These are phyloP conservation scores for Trematomus bernacchii DNA, from an alignment of 2,797 vertebrate species.

Conservation along the genomic window DNA sequence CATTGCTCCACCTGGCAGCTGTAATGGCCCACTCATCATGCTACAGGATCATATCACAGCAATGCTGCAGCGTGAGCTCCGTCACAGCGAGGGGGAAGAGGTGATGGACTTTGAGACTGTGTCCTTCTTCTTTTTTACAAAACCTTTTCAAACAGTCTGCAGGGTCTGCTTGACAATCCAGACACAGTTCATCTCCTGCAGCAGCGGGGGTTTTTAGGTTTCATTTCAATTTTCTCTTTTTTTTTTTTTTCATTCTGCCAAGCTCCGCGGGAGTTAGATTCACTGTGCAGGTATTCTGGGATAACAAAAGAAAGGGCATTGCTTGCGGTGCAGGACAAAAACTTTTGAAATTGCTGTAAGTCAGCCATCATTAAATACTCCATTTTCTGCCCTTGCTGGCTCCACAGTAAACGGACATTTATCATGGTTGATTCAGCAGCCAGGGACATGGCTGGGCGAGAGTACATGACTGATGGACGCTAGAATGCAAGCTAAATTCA, in stretches of 20 bases:
- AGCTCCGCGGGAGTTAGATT: slow-evolving; percentile 55
- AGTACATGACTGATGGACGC: slow-evolving; percentile 3
- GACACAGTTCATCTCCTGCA: slow-evolving; percentile 69
- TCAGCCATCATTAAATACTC: slow-evolving; percentile 46
- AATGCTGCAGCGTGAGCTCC: slow-evolving; percentile 28
- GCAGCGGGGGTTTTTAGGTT: slow-evolving; percentile 60
- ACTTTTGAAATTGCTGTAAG: slow-evolving; percentile 39
- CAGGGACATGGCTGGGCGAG: slow-evolving; percentile 15
- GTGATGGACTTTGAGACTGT: slow-evolving; percentile 24
- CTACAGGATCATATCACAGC: slow-evolving; percentile 36
- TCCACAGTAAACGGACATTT: slow-evolving; percentile 44
- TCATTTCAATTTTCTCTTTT: slow-evolving; percentile 70
- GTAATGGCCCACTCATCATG: slow-evolving; percentile 30
- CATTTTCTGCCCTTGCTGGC: slow-evolving; percentile 46
- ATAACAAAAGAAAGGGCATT: slow-evolving; percentile 43
- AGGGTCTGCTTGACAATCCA: slow-evolving; percentile 57
- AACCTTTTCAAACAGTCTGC: slow-evolving; percentile 63
- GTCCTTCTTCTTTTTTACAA: slow-evolving; percentile 48
- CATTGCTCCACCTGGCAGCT: slow-evolving; percentile 13
- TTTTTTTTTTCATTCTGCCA: slow-evolving; percentile 25
- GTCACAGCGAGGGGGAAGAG: slow-evolving; percentile 4
- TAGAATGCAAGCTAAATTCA: slow-evolving; percentile 39
- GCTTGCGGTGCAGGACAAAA: slow-evolving; percentile 41
- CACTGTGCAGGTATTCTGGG: slow-evolving; percentile 50
- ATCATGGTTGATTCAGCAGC: slow-evolving; percentile 47